Base-by-base conservation (phyloP, 1,140 invertebrate species). In the Drosophila chauvacae region DNA sequence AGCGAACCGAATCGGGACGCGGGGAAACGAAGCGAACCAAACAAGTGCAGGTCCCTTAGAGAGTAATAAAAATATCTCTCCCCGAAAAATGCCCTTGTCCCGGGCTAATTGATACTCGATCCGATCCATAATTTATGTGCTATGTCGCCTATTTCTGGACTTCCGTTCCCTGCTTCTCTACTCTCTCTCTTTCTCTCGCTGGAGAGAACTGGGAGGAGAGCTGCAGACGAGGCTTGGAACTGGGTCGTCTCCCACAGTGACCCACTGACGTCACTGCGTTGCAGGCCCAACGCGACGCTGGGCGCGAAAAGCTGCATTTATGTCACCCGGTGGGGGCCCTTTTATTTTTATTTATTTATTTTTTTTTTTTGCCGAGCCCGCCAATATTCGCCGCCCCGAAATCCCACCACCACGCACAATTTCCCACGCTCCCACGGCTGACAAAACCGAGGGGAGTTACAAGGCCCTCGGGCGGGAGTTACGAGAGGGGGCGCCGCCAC, bases 51-150 rank as follows among this genome's bases (percentile, higher is more conserved):
- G 45, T 76, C 45, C 48, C 41, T 42, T 66, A 66, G 79, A 72
- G 78, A 61, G 79, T 71, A 81, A 81, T 81, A 77, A 60, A 81
- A 50, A 51, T 66, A 62, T 71, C 45, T 51, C 60, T 37, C 20
- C 33, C 51, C 51, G 18, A 1, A 55, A 53, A 37, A 44, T 45
- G 2, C 28, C 11, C 13, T 28, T 56, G 41, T 56, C 62, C 44
- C 18, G 20, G 60, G 74, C 80, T 82, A 82, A 82, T 82, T 80
- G 80, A 82, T 82, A 70, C 63, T 62, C 63, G 58, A 82, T 82
- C 60, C 48, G 37, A 57, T 66, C 45, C 57, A 81, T 81, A 75
- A 75, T 75, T 80, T 74, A 65, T 80, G 55, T 50, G 68, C 48
- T 37, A 51, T 13, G 37, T 33, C 13, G 20, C 60, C 76, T 83